phyloP scores from a whole-genome alignment of 92 coral and sea anemone species.

The Siderastrea siderea region DNA sequence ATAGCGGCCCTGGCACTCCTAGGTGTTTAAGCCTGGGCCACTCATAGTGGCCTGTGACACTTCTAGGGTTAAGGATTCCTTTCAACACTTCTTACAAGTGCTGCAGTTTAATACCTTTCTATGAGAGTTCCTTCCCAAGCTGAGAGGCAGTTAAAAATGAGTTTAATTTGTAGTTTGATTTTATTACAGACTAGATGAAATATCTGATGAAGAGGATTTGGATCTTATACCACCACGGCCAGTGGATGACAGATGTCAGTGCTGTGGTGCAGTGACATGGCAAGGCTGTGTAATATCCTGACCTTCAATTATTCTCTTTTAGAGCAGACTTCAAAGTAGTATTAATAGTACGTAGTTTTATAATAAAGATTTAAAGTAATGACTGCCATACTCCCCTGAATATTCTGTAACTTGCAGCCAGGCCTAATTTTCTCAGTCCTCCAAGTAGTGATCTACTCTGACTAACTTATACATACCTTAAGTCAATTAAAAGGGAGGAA shows the following conservation, averaged over 20 bases:
- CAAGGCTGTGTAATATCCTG: conserved; percentile 80
- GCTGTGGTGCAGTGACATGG: conserved; percentile 76
- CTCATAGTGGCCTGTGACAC: no score
- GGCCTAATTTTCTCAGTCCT: not conserved
- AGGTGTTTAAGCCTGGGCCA: no score
- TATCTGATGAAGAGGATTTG: conserved; percentile 93
- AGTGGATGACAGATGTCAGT: conserved; percentile 80
- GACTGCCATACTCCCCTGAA: not conserved
- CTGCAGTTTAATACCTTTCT: no score
- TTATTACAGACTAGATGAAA: conserved; percentile 83
- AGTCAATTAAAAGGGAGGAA: no score
- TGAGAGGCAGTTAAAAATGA: not conserved
- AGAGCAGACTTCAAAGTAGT: not conserved
- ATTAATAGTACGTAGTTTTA: conserved; percentile 13
- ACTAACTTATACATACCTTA: no score
- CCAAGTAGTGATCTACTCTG: no score
- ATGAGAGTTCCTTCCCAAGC: no score
- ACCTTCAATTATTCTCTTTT: not conserved
- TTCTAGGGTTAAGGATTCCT: no score
- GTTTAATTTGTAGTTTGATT: not conserved
- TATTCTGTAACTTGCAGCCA: not conserved
- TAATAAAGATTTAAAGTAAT: not conserved
- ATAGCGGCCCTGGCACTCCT: no score
- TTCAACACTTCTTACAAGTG: no score
- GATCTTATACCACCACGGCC: conserved; percentile 93